Conservation (phyloP, 2,888 invertebrate genomes). For the Archips xylosteana region DNA sequence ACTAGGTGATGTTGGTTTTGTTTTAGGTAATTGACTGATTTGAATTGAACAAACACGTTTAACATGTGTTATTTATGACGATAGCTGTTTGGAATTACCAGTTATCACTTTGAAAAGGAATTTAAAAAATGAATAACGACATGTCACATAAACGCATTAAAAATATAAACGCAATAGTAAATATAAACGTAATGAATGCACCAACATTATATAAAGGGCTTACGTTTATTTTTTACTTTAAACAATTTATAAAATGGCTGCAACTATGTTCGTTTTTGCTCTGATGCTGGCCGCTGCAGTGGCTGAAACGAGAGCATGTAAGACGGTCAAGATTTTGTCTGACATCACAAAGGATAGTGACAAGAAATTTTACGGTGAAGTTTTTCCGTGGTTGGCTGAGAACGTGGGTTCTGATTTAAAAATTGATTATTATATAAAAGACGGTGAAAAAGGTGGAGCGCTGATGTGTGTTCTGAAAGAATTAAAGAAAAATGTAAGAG, state of each 20-base stretch:
- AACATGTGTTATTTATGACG: neutral
- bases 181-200: too few species aligned
- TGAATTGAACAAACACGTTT: neutral
- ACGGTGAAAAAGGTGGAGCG: neutral
- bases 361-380: constrained; percentile 2
- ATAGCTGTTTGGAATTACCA: neutral
- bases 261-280: neutral
- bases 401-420: constrained; percentile 9
- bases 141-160: neutral
- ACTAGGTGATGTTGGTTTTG: neutral
- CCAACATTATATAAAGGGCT: constrained; percentile 1
- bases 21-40: too few species aligned
- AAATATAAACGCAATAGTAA: too few species aligned
- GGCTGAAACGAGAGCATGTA: constrained; percentile 1
- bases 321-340: constrained; percentile 5
- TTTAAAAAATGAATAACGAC: constrained; percentile 2
- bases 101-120: neutral
- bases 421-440: constrained; percentile 4
- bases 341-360: neutral
- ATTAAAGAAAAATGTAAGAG: constrained; percentile 1
- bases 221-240: neutral
- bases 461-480: constrained; percentile 19
- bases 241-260: constrained; percentile 1
- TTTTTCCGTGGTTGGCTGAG: constrained; percentile 10
- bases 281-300: neutral